Evolutionary conservation across 2,888 invertebrate genomes (phyloP), one percentile per base, ranked within the genome.

Genomic region (Mythimna impura): DNA sequence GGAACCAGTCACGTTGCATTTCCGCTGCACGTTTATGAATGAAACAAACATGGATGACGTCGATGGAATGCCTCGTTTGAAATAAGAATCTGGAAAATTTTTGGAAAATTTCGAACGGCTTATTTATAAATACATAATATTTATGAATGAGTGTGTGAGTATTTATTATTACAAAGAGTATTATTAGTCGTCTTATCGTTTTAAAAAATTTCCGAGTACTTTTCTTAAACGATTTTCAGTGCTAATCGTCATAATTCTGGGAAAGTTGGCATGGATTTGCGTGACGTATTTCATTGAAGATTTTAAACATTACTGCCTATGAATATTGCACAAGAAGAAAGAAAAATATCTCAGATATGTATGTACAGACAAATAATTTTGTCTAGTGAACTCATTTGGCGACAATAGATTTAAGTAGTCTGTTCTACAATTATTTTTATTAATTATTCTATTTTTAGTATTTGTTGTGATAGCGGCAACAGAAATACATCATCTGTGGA

Each of bases 271-370:
- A 84, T 70, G 71, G 43, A 70, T 57, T 34, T 58, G 50, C 22
- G 58, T 85, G 84, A 84, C 80, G 86, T 80, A 76, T 76, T 84
- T 70, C 84, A 86, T 84, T 85, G 72, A 84, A 76, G 71, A 77
- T 71, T 77, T 78, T 69, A 12, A 60, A 76, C 63, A 63, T 66
- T 55, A 55, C 14, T 17, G 25, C n/a, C 62, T 65, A 62, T 65
- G 76, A 68, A 58, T 71, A 71, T 71, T 72, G 22, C 65, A 30
- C 22, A n/a, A 70, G 34, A 57, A 14, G 36, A 65, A 5, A 30
- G 30, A 30, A 36, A 73, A 62, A 77, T 54, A 25, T 50, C n/a
- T 17, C 17, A n/a, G 3, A 55, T 61, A 50, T 17, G 64, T 78
- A 50, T 65, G 25, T 43, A 62, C 55, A 22, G n/a, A 25, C 43